Conservation (phyloP, 1,140 invertebrate species). For the Steinernema feltiae region DNA sequence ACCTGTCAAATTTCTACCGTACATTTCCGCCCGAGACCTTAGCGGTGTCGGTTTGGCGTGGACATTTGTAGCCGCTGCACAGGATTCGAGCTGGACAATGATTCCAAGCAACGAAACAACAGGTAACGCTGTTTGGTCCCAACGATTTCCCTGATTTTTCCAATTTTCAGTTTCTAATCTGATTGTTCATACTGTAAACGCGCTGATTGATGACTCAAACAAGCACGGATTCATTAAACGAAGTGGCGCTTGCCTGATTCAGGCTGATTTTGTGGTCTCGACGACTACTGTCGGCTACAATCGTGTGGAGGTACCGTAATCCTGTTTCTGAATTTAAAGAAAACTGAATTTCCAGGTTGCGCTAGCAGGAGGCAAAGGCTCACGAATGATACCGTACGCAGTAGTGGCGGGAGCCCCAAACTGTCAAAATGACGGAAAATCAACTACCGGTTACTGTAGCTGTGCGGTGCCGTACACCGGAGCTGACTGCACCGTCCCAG, state of each 20-base stretch:
- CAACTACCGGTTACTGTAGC: neutral
- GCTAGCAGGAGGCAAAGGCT: neutral
- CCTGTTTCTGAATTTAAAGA: neutral
- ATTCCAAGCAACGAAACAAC: neutral
- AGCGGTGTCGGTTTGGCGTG: neutral
- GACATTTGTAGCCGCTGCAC: neutral
- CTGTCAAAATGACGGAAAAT: neutral
- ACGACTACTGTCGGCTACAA: neutral
- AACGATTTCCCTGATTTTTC: neutral
- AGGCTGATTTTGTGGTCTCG: neutral
- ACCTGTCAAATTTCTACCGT: neutral
- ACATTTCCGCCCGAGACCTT: neutral
- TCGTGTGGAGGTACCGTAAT: neutral
- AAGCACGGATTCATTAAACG: neutral
- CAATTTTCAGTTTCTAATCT: neutral
- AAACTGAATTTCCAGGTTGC: neutral
- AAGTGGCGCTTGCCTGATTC: neutral
- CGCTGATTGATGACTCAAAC: neutral
- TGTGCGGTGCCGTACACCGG: neutral
- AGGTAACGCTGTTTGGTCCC: neutral
- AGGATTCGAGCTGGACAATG: neutral
- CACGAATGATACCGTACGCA: neutral
- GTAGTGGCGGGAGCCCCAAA: neutral
- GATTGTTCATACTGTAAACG: neutral
- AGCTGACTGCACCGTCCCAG: neutral